Evolutionary conservation across 2,797 vertebrate genomes (phyloP).

Genomic region (Caiman crocodilus): DNA sequence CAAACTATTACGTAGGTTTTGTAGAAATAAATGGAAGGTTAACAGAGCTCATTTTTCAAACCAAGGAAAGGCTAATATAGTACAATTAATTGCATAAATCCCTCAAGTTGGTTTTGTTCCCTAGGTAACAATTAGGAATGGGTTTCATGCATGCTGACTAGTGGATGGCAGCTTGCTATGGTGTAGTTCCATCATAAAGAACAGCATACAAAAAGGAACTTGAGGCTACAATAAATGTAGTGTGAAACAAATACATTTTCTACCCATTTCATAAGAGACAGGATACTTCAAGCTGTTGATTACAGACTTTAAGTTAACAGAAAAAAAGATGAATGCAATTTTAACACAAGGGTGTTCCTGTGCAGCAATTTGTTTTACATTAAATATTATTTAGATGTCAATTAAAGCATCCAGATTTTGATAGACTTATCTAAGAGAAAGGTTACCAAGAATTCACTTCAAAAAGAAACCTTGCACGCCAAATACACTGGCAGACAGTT

Average conservation of each 20-base stretch:
- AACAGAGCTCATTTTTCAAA: constrained; percentile 36
- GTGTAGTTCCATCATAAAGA: constrained; percentile 46
- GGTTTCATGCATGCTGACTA: constrained; percentile 52
- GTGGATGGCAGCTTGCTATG: constrained; percentile 31
- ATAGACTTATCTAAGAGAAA: constrained; percentile 56
- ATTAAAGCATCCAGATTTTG: constrained; percentile 71
- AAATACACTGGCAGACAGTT: constrained; percentile 66
- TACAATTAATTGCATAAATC: constrained; percentile 6
- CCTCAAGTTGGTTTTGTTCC: constrained; percentile 2
- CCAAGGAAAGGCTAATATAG: constrained; percentile 9
- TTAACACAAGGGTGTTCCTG: constrained; percentile 62
- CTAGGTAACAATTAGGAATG: constrained; percentile 1
- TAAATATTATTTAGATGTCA: constrained; percentile 72
- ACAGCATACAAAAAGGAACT: constrained; percentile 31
- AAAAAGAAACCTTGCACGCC: constrained; percentile 63
- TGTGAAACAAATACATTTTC: neutral
- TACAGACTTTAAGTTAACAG: constrained; percentile 32
- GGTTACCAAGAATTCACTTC: constrained; percentile 60
- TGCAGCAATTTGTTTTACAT: constrained; percentile 62
- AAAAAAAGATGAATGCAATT: constrained; percentile 34
- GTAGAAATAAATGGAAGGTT: constrained; percentile 62
- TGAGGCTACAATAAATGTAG: constrained; percentile 21
- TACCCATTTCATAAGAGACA: constrained; percentile 13
- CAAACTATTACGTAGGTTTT: constrained; percentile 36
- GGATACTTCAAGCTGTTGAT: constrained; percentile 59